Evolutionary conservation across 2,113 vertebrate species (phyloP).

Genomic region (Hyaena hyaena): DNA sequence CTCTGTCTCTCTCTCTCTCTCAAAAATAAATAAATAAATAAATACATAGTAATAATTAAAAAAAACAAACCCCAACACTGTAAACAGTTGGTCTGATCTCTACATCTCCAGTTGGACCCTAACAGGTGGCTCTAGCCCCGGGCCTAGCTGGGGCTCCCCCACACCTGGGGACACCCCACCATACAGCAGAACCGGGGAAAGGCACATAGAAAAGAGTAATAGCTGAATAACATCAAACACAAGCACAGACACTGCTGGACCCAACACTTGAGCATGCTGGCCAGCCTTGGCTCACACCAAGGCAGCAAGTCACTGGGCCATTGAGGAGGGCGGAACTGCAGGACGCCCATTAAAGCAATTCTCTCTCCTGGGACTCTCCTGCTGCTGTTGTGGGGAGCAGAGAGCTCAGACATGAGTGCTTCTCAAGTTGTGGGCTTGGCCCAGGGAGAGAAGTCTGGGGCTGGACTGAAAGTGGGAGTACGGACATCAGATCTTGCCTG

Average conservation of each 20-base stretch:
- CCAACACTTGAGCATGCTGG: slow-evolving; percentile 86
- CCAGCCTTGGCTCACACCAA: slow-evolving; percentile 93
- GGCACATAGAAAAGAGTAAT: slow-evolving; percentile 94
- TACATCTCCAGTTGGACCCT: background rate
- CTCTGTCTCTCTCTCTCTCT: too few relatives aligned
- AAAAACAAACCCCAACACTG: background rate
- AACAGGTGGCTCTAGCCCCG: background rate
- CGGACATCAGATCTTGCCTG: background rate
- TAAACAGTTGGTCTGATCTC: background rate
- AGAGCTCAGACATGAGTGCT: background rate
- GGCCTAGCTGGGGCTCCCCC: rapidly evolving
- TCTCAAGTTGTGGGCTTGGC: background rate
- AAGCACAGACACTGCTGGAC: slow-evolving; percentile 95
- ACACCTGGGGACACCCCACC: slow-evolving; percentile 75
- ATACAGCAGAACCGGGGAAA: slow-evolving; percentile 86
- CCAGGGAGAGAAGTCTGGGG: background rate
- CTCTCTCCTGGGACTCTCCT: background rate
- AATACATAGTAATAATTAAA: too few relatives aligned
- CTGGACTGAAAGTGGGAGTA: background rate
- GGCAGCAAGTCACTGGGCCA: slow-evolving; percentile 93
- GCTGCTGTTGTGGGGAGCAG: background rate
- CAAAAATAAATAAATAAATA: too few relatives aligned
- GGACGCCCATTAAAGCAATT: background rate
- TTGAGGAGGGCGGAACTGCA: slow-evolving; percentile 75
- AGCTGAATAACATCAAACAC: slow-evolving; percentile 94